These are phyloP conservation scores for Ormyrus thymus DNA, from an alignment of 2,888 invertebrate genomes.

Conservation along the genomic window DNA sequence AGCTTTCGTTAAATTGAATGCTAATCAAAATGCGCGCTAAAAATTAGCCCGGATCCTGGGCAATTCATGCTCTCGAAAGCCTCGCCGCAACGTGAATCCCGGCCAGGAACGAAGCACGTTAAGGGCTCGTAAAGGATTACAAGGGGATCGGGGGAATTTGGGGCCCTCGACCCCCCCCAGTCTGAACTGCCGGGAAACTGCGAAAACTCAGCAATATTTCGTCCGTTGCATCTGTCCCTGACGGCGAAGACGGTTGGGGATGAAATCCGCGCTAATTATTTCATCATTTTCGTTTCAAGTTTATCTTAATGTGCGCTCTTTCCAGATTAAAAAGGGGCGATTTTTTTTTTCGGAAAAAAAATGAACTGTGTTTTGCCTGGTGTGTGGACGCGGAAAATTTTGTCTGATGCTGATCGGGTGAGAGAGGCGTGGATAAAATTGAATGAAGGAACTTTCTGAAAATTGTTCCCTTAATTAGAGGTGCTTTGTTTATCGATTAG, in stretches of 20 bases:
- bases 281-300: conserved; percentile 24
- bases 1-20: background rate
- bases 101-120: background rate
- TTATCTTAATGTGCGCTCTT: background rate
- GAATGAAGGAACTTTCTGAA: too few species aligned
- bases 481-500: too few species aligned
- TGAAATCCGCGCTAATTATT: conserved; percentile 44
- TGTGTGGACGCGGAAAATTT: too few species aligned
- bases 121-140: conserved; percentile 13
- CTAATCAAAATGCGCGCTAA: conserved; percentile 17
- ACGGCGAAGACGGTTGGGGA: background rate
- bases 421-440: too few species aligned
- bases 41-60: background rate
- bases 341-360: too few species aligned
- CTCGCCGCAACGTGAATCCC: background rate
- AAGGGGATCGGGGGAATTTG: background rate
- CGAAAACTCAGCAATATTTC: background rate
- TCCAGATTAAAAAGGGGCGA: too few species aligned
- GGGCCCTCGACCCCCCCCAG: background rate
- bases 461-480: too few species aligned
- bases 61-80: conserved; percentile 1
- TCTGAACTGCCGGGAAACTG: background rate
- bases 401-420: too few species aligned
- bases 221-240: background rate
- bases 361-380: too few species aligned